Percentiles rank a stretch among this genome's conserved stretches.
Conservation (phyloP, 1,140 invertebrate species). For the Drosophila parabipectinata region DNA sequence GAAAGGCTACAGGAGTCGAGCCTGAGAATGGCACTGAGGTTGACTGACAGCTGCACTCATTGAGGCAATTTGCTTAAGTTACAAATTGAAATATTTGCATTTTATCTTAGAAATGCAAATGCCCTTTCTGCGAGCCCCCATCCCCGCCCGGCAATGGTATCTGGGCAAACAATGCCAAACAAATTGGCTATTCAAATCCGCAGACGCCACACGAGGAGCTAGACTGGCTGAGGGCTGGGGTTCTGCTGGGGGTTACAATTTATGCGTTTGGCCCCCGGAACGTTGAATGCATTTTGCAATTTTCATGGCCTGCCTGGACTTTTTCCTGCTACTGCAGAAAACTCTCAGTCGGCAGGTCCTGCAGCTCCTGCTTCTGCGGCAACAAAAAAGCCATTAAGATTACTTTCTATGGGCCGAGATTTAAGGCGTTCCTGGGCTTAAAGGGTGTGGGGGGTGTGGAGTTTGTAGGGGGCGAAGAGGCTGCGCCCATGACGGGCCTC, state of each 20-base stretch:
- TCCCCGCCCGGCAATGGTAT: conserved; percentile 32
- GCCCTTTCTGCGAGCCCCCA: conserved; percentile 22
- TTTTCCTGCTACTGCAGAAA: conserved; percentile 49
- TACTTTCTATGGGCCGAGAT: conserved; percentile 74
- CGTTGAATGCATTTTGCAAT: conserved; percentile 79
- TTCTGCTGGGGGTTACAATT: conserved; percentile 61
- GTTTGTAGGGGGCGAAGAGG: not conserved
- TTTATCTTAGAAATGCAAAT: conserved; percentile 83
- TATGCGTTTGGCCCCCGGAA: conserved; percentile 69
- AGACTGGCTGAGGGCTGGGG: conserved; percentile 10
- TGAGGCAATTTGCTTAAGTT: conserved; percentile 83
- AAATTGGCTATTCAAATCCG: conserved; percentile 82
- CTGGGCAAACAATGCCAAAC: conserved; percentile 80
- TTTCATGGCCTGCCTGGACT: conserved; percentile 65
- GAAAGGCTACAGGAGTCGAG: not conserved
- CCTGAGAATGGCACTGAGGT: conserved; percentile 24
- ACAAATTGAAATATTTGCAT: conserved; percentile 84
- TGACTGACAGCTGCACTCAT: conserved; percentile 82
- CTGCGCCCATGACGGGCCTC: conserved; percentile 34
- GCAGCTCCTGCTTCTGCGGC: conserved; percentile 21
- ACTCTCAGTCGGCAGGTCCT: conserved; percentile 25
- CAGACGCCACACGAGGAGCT: conserved; percentile 57
- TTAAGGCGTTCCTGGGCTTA: conserved; percentile 21
- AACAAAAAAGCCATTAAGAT: conserved; percentile 80
- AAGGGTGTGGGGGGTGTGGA: conserved; percentile 7